Percentiles rank a stretch among this genome's conserved stretches.
Conservation (phyloP, 2,888 invertebrate species). For the Chaitophorus viminalis region DNA sequence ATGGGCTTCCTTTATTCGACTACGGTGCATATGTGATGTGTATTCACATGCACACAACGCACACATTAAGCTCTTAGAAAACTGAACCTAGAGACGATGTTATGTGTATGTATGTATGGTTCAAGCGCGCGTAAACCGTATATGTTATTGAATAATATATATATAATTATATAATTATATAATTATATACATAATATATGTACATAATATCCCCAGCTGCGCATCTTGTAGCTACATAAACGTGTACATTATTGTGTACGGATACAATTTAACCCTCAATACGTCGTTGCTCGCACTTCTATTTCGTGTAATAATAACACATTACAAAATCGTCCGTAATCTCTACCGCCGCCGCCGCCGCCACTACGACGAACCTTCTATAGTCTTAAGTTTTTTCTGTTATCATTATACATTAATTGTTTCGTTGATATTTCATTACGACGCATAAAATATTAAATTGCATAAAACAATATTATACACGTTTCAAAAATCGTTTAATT, state of each 20-base stretch:
- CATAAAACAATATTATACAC: too few species aligned
- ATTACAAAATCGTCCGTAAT: slow-evolving; percentile 48
- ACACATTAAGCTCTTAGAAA: not conserved
- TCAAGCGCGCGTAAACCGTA: not conserved
- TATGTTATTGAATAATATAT: too few species aligned
- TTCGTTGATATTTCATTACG: too few species aligned
- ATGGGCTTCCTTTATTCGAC: slow-evolving; percentile 50
- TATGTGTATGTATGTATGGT: too few species aligned
- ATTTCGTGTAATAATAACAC: slow-evolving; percentile 7
- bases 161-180: too few species aligned
- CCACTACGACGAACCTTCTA: too few species aligned
- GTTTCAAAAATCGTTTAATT: too few species aligned
- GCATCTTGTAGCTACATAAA: slow-evolving; percentile 41
- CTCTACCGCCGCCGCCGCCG: not conserved
- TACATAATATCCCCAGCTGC: not conserved
- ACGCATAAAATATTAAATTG: too few species aligned
- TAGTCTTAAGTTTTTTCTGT: too few species aligned
- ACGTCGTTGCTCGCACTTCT: not conserved
- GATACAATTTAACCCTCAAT: not conserved
- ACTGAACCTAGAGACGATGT: not conserved
- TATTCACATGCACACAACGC: not conserved
- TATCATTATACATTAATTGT: too few species aligned
- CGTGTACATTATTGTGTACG: too few species aligned
- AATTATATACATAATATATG: not conserved
- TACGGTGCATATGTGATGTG: not conserved